Evolutionary conservation across 2,888 invertebrate species (phyloP), one percentile per base, ranked within the genome.

Genomic region (Agriopis marginaria): DNA sequence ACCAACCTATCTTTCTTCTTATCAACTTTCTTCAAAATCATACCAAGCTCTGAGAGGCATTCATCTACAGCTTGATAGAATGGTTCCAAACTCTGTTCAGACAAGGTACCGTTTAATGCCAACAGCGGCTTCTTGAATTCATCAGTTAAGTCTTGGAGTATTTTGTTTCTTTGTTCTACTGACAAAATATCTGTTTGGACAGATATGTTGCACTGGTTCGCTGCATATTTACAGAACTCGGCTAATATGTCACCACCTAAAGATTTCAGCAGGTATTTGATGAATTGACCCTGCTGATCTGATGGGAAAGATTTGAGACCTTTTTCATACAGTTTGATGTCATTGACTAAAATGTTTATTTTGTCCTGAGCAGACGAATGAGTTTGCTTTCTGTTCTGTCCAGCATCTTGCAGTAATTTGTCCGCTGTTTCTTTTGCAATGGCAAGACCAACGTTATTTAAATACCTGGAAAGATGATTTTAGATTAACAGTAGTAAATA

Each of bases 21-120:
- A 85, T 99, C 99, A 72, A 97, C 95, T 89, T 98, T 99, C 82
- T 97, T 97, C 72, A 98, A 89, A 77, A 97, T 96, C 95, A 98
- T 96, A 70, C 97, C 96, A 85, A 97, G 97, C 61, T 95, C 93
- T 17, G 95, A 91, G 77, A 98, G 91, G 58, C 97, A 96, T 0
- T 95, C 88, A 80, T 98, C 98, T 51, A 97, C 93, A n/a, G 96
- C 95, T 77, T 95, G 94, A 77, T 97, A 95, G 87, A 98, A 98
- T 6, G 97, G 96, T 66, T 98, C 98, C 67, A 98, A 91, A 68
- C 95, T 96, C 83, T 95, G 95, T 59, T 96, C 96, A 73, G 95
- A 91, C 10, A 98, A 82, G 7, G 97, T 94, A 83, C 96, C 96
- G 81, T 98, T 96, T 45, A 98, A 88, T 75, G 96, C 95, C 11